Percentiles rank a stretch among this genome's conserved stretches.
These are phyloP conservation scores for Apotomis betuletana DNA, from an alignment of 2,888 invertebrate species.

Conservation along the genomic window DNA sequence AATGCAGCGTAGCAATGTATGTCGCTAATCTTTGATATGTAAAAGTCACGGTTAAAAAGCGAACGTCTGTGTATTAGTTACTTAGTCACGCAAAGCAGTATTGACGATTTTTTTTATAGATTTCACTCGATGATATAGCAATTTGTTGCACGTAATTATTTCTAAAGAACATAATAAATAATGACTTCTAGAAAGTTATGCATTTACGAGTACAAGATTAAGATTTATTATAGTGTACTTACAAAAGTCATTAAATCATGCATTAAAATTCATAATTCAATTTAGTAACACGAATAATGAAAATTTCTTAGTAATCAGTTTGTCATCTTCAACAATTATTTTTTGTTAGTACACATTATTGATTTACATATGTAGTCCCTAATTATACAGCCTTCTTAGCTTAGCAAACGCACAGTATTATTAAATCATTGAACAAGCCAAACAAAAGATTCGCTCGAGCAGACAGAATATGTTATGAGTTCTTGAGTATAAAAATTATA, in stretches of 20 bases:
- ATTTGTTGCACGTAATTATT: background rate
- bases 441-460: constrained; percentile 18
- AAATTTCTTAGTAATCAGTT: no score
- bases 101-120: constrained; percentile 7
- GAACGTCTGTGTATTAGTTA: constrained; percentile 9
- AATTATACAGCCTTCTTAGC: no score
- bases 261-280: background rate
- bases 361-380: no score
- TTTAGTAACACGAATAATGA: background rate
- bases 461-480: background rate
- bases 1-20: constrained; percentile 4
- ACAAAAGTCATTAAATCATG: no score
- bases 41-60: constrained; percentile 9
- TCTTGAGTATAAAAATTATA: background rate
- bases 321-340: background rate
- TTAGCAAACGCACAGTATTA: no score
- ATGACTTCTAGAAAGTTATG: background rate
- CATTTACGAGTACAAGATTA: background rate
- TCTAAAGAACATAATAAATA: background rate
- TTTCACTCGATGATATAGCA: constrained; percentile 14
- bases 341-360: no score
- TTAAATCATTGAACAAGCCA: background rate
- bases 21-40: constrained; percentile 15
- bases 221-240: background rate
- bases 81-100: constrained; percentile 6